Base-by-base conservation (phyloP, 2,888 invertebrate genomes). In the Gonocerus acuteangulatus region DNA sequence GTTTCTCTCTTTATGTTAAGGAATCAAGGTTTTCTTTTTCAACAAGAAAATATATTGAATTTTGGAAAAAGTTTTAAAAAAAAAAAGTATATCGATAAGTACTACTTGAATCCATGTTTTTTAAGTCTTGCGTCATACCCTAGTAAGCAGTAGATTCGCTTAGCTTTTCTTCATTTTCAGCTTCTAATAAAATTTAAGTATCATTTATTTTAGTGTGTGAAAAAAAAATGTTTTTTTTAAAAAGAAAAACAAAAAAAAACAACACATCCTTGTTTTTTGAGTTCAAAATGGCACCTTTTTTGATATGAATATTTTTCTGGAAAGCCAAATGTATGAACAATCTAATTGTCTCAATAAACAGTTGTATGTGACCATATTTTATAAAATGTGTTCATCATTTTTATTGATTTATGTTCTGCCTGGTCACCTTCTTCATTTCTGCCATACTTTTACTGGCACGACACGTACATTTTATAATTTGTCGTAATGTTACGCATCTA, bases 311-410 rank as follows among this genome's bases (percentile, higher is more conserved):
- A 64, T 62, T 61, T 60, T 65, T 58, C 58, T 62, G 49, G 42
- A 61, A 57, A 65, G 62, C 63, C 56, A 66, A 64, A 61, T 65
- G 65, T 65, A 66, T 65, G 62, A 66, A 62, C 54, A 63, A 67
- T 61, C 65, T 61, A 66, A 65, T 61, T 67, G 66, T 67, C 66
- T 65, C 63, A 67, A 67, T 67, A 67, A 68, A 67, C 66, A 66
- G 66, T 67, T 68, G 65, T 68, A 68, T 68, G 65, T 67, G 67
- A 68, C 66, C 68, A 66, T 62, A 66, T 67, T 67, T 68, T 66
- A 66, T 66, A 68, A 65, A 65, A 48, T 62, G 45, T 62, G 52
- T 60, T 57, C 59, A 49, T 45, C 49, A 56, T 60, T 56, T 54
- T 62, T 45, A 34, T 51, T 22, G 44, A 32, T 45, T 22, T 60